These are phyloP conservation scores for Hylaeus anthracinus DNA, from an alignment of 1,140 invertebrate species.

Conservation along the genomic window DNA sequence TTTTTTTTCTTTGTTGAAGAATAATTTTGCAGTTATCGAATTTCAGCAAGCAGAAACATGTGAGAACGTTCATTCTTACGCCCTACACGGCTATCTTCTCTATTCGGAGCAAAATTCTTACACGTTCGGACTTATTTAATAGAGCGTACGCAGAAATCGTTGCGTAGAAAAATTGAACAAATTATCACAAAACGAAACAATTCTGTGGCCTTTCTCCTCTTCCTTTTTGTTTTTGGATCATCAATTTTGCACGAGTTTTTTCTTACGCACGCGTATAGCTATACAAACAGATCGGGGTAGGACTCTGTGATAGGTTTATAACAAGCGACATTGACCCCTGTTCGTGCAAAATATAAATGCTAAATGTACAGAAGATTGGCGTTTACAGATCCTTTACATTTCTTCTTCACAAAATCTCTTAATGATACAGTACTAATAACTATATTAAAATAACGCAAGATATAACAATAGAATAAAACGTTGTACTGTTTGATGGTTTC, in stretches of 20 bases:
- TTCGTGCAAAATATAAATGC: constrained; percentile 47
- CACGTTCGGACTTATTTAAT: neutral
- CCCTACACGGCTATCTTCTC: neutral
- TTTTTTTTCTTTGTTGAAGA: neutral
- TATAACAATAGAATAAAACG: constrained; percentile 52
- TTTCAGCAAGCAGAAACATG: neutral
- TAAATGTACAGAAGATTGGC: constrained; percentile 45
- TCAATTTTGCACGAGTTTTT: neutral
- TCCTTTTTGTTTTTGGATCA: neutral
- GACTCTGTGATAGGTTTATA: constrained; percentile 9
- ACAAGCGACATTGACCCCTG: neutral
- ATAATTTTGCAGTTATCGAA: neutral
- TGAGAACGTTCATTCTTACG: neutral
- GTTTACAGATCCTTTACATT: constrained; percentile 40
- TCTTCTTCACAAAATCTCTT: constrained; percentile 4
- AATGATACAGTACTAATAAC: constrained; percentile 38
- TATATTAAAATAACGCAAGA: constrained; percentile 56
- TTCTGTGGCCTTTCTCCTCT: neutral
- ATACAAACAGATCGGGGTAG: constrained; percentile 12
- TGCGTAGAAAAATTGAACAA: neutral
- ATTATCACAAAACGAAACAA: neutral
- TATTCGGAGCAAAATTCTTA: neutral
- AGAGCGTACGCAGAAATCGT: neutral
- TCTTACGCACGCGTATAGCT: neutral
- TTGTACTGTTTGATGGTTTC: constrained; percentile 55